A percentile compares a stretch with the other conserved stretches of the same genome.
phyloP scores from a whole-genome alignment of 2,113 vertebrate genomes.

The Pelmatolapia mariae region DNA sequence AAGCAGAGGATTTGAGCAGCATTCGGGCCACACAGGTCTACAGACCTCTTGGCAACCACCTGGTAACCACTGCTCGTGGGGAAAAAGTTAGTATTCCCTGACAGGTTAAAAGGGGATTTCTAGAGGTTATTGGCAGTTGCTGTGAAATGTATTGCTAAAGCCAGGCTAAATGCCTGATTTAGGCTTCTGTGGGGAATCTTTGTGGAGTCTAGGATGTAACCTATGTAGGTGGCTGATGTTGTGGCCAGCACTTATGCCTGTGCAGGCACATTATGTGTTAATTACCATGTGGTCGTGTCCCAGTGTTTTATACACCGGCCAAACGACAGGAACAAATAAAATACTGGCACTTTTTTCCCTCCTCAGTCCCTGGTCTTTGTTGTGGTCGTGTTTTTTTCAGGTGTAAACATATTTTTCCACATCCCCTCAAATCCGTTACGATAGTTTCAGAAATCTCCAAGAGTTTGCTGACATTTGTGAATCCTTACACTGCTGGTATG shows the following conservation, averaged over 20 bases:
- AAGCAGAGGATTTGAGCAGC: neutral
- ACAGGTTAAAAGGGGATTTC: neutral
- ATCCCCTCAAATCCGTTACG: accelerated
- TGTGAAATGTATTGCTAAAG: neutral
- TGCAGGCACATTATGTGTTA: neutral
- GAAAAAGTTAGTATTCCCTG: neutral
- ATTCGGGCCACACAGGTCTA: neutral
- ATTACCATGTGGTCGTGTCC: neutral
- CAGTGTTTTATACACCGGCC: neutral
- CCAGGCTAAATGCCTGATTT: neutral
- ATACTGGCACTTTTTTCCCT: neutral
- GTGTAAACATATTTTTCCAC: neutral
- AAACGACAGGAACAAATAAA: neutral
- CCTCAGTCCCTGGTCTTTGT: neutral
- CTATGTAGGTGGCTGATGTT: neutral
- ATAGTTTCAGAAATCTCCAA: neutral
- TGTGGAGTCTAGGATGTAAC: neutral
- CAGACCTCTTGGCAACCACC: neutral
- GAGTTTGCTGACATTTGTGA: neutral
- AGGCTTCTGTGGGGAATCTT: neutral
- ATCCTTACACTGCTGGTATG: neutral
- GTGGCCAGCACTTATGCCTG: neutral
- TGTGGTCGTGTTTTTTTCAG: neutral
- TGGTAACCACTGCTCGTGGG: neutral
- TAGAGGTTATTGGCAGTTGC: neutral